A percentile compares a stretch with the other conserved stretches of the same genome.
Evolutionary conservation across 2,888 invertebrate genomes (phyloP).

Genomic region (Mechanitis mazaeus): DNA sequence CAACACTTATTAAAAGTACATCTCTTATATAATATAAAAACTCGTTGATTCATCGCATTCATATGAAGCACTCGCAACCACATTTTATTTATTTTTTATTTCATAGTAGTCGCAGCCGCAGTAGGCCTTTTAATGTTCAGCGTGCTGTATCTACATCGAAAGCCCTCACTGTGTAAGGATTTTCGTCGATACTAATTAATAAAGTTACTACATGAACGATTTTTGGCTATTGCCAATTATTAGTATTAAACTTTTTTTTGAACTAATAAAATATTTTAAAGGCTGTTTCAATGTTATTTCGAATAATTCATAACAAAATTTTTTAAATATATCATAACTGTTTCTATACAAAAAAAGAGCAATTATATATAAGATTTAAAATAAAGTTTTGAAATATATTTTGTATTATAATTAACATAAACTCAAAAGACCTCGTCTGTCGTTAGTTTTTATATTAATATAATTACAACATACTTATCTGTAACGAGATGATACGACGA

Average conservation of each 20-base stretch:
- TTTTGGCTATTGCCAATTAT: not conserved
- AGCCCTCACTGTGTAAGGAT: conserved; percentile 33
- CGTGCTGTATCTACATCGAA: conserved; percentile 52
- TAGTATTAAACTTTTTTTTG: conserved; percentile 5
- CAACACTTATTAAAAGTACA: no score
- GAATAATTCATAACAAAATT: no score
- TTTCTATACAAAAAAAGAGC: no score
- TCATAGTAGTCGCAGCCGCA: conserved; percentile 12
- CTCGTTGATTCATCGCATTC: no score
- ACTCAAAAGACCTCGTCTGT: conserved; percentile 2
- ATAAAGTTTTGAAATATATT: no score
- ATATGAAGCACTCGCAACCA: no score
- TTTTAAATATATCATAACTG: no score
- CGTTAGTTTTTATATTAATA: not conserved
- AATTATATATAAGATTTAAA: no score
- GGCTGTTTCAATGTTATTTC: no score
- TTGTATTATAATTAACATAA: not conserved
- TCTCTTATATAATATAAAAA: no score
- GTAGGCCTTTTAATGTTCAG: conserved; percentile 30
- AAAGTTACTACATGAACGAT: conserved; percentile 21
- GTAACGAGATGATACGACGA: conserved; percentile 2
- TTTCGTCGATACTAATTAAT: conserved; percentile 39
- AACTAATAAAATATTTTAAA: no score
- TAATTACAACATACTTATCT: no score
- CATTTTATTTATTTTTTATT: conserved; percentile 6